Evolutionary conservation across 2,113 vertebrate species (phyloP).

Genomic region (Anas platyrhynchos): DNA sequence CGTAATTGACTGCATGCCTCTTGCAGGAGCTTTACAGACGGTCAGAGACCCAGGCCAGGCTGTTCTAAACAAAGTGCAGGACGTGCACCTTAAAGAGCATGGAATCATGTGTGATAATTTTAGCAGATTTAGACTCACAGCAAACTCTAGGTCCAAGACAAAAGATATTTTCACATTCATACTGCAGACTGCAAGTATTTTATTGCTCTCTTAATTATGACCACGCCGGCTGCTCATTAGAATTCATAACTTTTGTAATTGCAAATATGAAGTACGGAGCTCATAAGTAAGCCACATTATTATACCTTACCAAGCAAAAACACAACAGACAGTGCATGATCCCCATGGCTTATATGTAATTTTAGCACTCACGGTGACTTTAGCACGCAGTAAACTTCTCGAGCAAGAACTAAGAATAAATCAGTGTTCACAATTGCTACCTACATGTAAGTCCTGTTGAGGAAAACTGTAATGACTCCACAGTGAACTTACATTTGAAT

Average conservation of each 20-base stretch:
- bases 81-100: neutral
- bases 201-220: neutral
- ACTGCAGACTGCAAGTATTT: neutral
- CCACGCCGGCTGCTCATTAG: neutral
- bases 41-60: neutral
- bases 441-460: neutral
- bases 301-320: neutral
- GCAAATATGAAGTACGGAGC: neutral
- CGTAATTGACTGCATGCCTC: neutral
- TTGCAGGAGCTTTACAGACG: neutral
- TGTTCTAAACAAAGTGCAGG: neutral
- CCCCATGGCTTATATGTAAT: neutral
- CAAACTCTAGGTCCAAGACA: neutral
- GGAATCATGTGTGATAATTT: neutral
- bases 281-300: neutral
- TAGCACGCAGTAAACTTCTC: neutral
- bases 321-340: neutral
- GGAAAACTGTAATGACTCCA: neutral
- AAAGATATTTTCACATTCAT: neutral
- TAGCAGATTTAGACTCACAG: neutral
- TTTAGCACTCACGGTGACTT: fast-evolving
- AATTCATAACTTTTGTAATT: neutral
- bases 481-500: neutral
- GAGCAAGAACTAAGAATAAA: neutral
- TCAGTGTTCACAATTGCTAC: neutral